A percentile compares a stretch with the other conserved stretches of the same genome.
These are phyloP conservation scores for Lepidothrix coronata DNA, from an alignment of 2,113 vertebrate species.

Conservation along the genomic window DNA sequence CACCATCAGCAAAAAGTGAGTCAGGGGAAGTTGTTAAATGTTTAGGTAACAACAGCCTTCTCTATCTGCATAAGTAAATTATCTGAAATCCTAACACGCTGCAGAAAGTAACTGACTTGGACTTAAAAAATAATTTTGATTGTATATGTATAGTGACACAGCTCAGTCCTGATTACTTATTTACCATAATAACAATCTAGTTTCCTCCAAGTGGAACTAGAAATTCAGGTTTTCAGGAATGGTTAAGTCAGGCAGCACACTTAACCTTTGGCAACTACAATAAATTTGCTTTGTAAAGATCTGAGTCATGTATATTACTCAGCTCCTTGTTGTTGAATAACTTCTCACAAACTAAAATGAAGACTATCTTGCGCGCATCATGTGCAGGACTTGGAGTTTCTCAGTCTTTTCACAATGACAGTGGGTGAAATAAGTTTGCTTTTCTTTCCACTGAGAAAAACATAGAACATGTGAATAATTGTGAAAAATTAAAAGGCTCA, in stretches of 20 bases:
- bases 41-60: background rate
- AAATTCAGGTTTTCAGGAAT: constrained; percentile 21
- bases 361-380: background rate
- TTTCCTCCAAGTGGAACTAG: constrained; percentile 13
- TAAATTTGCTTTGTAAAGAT: background rate
- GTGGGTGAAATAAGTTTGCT: background rate
- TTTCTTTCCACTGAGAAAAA: background rate
- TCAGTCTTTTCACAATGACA: background rate
- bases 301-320: background rate
- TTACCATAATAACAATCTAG: background rate
- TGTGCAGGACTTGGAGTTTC: background rate
- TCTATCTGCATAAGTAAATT: background rate
- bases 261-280: background rate
- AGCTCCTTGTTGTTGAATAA: background rate
- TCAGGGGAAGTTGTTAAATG: background rate
- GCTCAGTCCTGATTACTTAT: constrained; percentile 23
- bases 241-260: background rate
- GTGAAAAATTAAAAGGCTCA: background rate
- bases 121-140: background rate
- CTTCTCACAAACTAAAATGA: background rate
- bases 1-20: background rate
- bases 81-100: background rate
- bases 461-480: background rate
- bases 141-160: background rate
- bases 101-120: background rate